phyloP scores from a whole-genome alignment of 2,888 invertebrate genomes.

The Leptinotarsa rubiginosa region DNA sequence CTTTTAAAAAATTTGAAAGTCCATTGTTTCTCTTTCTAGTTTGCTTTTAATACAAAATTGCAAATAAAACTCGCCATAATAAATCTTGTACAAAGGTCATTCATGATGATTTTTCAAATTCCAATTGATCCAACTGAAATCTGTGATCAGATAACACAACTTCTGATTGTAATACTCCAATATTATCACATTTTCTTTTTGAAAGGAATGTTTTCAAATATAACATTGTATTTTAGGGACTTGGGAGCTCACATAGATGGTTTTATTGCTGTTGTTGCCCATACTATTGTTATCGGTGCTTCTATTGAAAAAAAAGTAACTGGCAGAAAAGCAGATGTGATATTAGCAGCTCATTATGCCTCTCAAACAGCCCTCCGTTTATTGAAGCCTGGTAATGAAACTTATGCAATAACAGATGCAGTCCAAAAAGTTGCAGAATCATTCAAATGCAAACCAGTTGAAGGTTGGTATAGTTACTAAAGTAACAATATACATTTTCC shows the following conservation, averaged over 20 bases:
- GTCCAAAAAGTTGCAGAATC: slow-evolving; percentile 93
- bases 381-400: slow-evolving; percentile 89
- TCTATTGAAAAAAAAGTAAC: slow-evolving; percentile 79
- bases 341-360: slow-evolving; percentile 94
- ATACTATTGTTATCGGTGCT: slow-evolving; percentile 91
- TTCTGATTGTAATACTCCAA: slow-evolving; percentile 25
- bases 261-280: slow-evolving; percentile 97
- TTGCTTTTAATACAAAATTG: no score
- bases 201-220: background rate
- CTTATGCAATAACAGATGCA: slow-evolving; percentile 89
- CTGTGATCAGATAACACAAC: slow-evolving; percentile 40
- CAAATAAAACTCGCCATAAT: no score
- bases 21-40: no score
- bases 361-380: slow-evolving; percentile 95
- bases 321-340: slow-evolving; percentile 87
- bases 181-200: background rate
- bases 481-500: background rate
- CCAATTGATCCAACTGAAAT: slow-evolving; percentile 58
- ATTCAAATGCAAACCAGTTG: slow-evolving; percentile 97
- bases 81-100: background rate
- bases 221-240: slow-evolving; percentile 74
- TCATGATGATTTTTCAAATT: slow-evolving; percentile 50
- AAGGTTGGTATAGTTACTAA: slow-evolving; percentile 68
- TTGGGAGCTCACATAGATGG: slow-evolving; percentile 99
- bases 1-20: no score